Percentiles rank a stretch among this genome's conserved stretches.
Evolutionary conservation across 2,113 vertebrate species (phyloP).

Genomic region (Serinus canaria): DNA sequence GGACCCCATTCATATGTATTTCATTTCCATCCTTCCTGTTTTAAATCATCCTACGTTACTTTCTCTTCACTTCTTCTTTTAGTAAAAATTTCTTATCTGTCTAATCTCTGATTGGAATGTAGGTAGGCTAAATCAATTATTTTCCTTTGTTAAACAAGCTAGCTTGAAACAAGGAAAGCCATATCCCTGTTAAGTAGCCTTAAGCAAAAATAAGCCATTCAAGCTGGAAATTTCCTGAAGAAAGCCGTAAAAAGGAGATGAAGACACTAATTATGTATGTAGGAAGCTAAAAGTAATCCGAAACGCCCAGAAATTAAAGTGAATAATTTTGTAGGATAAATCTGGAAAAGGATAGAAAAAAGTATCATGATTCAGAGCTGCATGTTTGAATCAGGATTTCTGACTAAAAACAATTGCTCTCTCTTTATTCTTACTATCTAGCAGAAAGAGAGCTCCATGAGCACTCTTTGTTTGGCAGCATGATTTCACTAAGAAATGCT

Average conservation of each 20-base stretch:
- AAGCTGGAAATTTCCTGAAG: neutral
- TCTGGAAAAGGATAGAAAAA: neutral
- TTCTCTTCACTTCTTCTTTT: neutral
- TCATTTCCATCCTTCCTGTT: neutral
- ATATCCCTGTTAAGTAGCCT: neutral
- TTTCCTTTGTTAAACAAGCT: neutral
- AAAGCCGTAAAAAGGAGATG: neutral
- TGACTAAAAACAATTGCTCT: neutral
- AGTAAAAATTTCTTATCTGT: neutral
- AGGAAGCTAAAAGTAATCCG: neutral
- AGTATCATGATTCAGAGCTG: neutral
- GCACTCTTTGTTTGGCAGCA: neutral
- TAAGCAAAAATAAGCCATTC: neutral
- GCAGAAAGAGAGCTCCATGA: neutral
- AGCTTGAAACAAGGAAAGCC: neutral
- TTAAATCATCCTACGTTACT: neutral
- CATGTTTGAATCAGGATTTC: neutral
- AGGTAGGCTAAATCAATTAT: slow-evolving; percentile 5
- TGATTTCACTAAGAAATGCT: neutral
- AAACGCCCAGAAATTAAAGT: neutral
- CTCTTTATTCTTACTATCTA: neutral
- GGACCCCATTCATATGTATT: neutral
- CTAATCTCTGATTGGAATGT: neutral
- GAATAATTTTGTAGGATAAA: neutral
- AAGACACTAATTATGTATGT: neutral